Evolutionary conservation across 2,113 vertebrate genomes (phyloP).

Genomic region (Bubo bubo): DNA sequence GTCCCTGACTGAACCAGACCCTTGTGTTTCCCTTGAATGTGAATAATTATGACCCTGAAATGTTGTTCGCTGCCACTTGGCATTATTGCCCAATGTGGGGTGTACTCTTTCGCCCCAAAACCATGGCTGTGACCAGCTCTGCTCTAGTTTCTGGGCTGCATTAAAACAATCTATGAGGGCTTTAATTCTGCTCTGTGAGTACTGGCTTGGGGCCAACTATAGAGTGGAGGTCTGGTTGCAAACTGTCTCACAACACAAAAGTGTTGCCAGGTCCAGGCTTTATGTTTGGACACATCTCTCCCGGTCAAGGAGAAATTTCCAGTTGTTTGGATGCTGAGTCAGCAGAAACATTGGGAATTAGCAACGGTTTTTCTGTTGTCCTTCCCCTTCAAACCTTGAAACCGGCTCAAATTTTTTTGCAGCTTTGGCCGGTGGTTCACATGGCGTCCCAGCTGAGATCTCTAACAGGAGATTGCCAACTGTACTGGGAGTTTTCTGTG

Average conservation of each 20-base stretch:
- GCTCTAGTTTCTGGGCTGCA: background rate
- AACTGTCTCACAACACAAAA: background rate
- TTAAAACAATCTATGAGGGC: constrained; percentile 36
- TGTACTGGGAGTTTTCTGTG: constrained; percentile 8
- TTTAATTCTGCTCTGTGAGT: constrained; percentile 30
- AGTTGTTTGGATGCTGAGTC: constrained; percentile 46
- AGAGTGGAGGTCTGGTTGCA: constrained; percentile 8
- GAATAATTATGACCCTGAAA: background rate
- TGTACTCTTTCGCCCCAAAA: background rate
- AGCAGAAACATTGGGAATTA: background rate
- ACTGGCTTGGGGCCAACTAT: background rate
- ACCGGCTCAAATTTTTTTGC: background rate
- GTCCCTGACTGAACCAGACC: background rate
- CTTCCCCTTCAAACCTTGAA: background rate
- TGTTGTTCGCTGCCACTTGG: background rate
- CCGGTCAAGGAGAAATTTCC: constrained; percentile 26
- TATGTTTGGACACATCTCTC: background rate
- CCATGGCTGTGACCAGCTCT: background rate
- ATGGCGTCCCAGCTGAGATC: background rate
- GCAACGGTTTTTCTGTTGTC: background rate
- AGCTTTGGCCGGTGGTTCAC: background rate
- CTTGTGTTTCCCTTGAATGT: background rate
- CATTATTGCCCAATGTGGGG: background rate
- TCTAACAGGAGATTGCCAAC: background rate
- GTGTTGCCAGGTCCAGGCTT: constrained; percentile 12